Percentiles rank a stretch among this genome's conserved stretches.
Conservation (phyloP, 1,140 invertebrate species). For the Pantala flavescens region DNA sequence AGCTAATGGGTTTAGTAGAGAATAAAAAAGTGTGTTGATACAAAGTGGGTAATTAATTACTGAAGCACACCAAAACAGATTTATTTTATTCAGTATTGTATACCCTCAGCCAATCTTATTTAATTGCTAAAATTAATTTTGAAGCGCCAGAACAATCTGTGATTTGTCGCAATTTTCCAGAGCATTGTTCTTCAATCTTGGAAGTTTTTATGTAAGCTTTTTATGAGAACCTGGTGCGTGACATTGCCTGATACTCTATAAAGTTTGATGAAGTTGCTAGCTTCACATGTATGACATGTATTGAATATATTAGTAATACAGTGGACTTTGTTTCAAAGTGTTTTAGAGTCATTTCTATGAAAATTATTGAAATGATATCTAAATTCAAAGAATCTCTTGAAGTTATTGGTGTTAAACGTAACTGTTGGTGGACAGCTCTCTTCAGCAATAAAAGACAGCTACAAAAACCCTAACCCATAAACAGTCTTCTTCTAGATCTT, state of each 20-base stretch:
- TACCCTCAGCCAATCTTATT: conserved; percentile 12
- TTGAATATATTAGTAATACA: conserved; percentile 11
- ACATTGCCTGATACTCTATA: conserved; percentile 4
- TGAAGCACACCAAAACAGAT: not conserved
- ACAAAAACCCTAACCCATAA: too few relatives aligned
- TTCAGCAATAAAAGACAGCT: not conserved
- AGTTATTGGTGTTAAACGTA: not conserved
- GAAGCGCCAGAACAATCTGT: conserved; percentile 7
- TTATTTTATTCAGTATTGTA: conserved; percentile 10
- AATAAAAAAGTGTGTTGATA: conserved; percentile 7
- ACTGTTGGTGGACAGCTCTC: not conserved
- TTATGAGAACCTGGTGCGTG: not conserved
- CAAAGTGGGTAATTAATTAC: not conserved
- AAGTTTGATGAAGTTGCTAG: conserved; percentile 11
- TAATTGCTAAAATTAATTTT: conserved; percentile 11
- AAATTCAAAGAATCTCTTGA: not conserved
- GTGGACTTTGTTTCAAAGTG: conserved; percentile 10
- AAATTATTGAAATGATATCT: not conserved
- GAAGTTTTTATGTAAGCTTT: not conserved
- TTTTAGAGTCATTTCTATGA: not conserved
- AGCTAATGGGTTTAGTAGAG: conserved; percentile 5
- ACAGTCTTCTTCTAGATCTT: too few relatives aligned
- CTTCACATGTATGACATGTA: conserved; percentile 10
- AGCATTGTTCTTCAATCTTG: conserved; percentile 15
- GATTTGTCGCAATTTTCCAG: conserved; percentile 13